Conservation (phyloP, 2,113 vertebrate species). For the Eira barbara region DNA sequence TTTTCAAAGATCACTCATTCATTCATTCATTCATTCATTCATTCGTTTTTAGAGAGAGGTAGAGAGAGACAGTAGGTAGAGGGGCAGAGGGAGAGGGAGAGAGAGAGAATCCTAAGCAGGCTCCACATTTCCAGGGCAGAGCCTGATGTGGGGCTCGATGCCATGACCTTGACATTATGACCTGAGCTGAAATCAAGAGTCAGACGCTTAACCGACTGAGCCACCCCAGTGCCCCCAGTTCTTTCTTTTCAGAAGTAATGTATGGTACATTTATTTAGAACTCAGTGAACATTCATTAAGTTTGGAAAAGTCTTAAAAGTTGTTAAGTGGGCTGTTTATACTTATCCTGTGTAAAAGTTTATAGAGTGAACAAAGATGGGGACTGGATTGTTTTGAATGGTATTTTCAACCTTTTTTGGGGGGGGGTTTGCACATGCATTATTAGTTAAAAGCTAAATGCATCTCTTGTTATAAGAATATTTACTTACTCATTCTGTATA, state of each 20-base stretch:
- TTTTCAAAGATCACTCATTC: neutral
- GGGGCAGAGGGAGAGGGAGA: neutral
- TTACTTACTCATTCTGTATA: neutral
- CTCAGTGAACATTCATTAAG: neutral
- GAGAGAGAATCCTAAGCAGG: neutral
- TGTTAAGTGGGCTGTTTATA: neutral
- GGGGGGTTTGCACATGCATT: neutral
- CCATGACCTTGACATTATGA: neutral
- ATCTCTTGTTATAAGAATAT: neutral
- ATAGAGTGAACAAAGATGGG: neutral
- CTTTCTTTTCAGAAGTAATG: neutral
- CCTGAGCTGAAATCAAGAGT: neutral
- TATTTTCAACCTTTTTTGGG: neutral
- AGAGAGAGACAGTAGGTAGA: neutral
- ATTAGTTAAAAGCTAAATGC: neutral
- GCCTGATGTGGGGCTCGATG: neutral
- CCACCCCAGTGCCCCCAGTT: neutral
- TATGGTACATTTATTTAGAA: neutral
- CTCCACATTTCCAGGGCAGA: neutral
- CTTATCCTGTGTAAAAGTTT: neutral
- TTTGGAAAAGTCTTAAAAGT: neutral
- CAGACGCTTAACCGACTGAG: accelerated
- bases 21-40: too few species aligned
- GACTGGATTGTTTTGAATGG: neutral
- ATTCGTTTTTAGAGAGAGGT: too few species aligned